Base-by-base conservation (phyloP, 2,797 vertebrate species). In the Rhinogobio ventralis region DNA sequence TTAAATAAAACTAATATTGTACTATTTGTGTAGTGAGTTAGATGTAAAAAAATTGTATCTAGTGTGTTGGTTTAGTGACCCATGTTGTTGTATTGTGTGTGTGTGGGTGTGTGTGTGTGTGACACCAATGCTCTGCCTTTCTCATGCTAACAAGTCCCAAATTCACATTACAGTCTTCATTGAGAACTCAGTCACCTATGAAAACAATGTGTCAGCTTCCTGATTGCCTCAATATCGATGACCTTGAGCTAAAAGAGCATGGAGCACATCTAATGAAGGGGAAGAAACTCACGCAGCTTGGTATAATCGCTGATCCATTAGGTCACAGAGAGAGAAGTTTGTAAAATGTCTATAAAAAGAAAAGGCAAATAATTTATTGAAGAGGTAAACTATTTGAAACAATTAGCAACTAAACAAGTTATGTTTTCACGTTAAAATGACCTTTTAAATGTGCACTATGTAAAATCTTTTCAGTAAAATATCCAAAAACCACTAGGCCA, bases 111-210 rank as follows among this genome's bases (percentile, higher is more conserved):
- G 60, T 36, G 36, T 45, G 33, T 68, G 36, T 57, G 55, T 53
- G 85, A 86, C 60, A 45, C 23, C 6, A 33, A 39, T 82, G 69
- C 39, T 82, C 76, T 73, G 49, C 28, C 30, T 80, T 68, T 28
- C 75, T 71, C 62, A 83, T 85, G 75, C 84, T 85, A 77, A 82
- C 83, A 49, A 74, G 79, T 87, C 72, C 79, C 66, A 88, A 87
- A 78, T 81, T 80, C 66, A 78, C 82, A 86, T 88, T 89, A 86
- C 36, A 77, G 64, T 86, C 45, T 53, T 88, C 84, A 86, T 72
- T 89, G 77, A 64, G 72, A 84, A 73, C 71, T 81, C 86, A 86
- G 66, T 86, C 82, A 89, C 83, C 86, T 89, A 86, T 88, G 86
- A 89, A 87, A 85, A 86, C 79, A 87, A 77, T 76, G 82, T 74